Conservation (phyloP, 2,888 invertebrate species). For the Drosophila phalerata region DNA sequence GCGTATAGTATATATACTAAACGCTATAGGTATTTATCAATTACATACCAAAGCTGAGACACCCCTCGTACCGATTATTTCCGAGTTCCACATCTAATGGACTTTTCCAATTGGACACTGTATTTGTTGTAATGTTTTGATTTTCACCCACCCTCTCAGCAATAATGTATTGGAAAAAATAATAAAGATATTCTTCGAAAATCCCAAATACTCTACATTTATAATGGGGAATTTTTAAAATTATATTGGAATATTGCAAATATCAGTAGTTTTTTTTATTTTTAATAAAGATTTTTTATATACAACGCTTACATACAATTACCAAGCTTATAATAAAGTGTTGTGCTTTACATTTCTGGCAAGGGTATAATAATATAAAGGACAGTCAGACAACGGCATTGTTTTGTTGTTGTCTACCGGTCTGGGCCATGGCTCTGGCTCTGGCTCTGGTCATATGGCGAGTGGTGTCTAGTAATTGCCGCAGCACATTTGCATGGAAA, state of each 20-base stretch:
- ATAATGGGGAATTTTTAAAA: not conserved
- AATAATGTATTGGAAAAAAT: slow-evolving; percentile 15
- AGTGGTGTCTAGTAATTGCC: slow-evolving; percentile 64
- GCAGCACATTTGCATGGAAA: slow-evolving; percentile 77
- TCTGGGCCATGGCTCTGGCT: slow-evolving; percentile 12
- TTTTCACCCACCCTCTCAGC: slow-evolving; percentile 31
- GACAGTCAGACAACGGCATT: slow-evolving; percentile 35
- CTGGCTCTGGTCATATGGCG: slow-evolving; percentile 28
- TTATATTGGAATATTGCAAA: too few species aligned
- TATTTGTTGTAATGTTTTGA: slow-evolving; percentile 39
- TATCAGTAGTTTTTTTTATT: not conserved
- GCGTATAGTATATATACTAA: slow-evolving; percentile 10
- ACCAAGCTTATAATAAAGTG: slow-evolving; percentile 8
- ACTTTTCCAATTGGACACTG: slow-evolving; percentile 42
- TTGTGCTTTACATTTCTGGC: slow-evolving; percentile 1
- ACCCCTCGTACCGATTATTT: not conserved
- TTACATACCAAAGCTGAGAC: slow-evolving; percentile 20
- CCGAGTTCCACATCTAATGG: slow-evolving; percentile 45
- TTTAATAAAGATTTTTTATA: not conserved
- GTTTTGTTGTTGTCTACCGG: slow-evolving; percentile 30
- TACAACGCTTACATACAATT: not conserved
- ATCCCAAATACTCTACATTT: slow-evolving; percentile 31
- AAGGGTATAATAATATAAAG: slow-evolving; percentile 35
- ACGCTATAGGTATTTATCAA: slow-evolving; percentile 36
- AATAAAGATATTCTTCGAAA: not conserved